These are phyloP conservation scores for Caenorhabditis elegans DNA, from an alignment of 1,140 invertebrate genomes.

Conservation along the genomic window DNA sequence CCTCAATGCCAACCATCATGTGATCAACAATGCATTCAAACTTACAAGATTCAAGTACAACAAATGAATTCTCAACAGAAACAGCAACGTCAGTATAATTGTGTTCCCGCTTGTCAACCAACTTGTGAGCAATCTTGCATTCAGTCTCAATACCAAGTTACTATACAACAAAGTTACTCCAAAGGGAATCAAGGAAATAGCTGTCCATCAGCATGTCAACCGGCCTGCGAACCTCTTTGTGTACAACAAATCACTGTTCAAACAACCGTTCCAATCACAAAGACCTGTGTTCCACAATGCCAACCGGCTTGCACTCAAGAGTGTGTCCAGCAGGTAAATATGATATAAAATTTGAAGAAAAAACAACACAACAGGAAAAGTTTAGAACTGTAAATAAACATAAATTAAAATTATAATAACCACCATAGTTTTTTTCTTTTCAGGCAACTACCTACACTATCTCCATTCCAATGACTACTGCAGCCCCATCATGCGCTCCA, in stretches of 20 bases:
- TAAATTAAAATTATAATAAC: too few relatives aligned
- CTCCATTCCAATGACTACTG: background rate
- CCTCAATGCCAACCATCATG: slow-evolving; percentile 24
- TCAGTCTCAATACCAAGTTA: background rate
- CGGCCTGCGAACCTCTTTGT: slow-evolving; percentile 25
- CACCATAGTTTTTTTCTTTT: too few relatives aligned
- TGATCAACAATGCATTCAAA: background rate
- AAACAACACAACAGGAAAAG: too few relatives aligned
- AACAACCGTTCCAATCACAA: background rate
- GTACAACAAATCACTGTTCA: slow-evolving; percentile 27
- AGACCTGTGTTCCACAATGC: slow-evolving; percentile 18
- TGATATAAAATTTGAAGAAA: too few relatives aligned
- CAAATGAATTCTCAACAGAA: background rate
- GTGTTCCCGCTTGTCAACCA: slow-evolving; percentile 32
- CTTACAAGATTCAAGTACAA: slow-evolving; percentile 14
- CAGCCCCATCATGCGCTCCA: slow-evolving; percentile 2
- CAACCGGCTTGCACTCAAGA: slow-evolving; percentile 22
- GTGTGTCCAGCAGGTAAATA: slow-evolving; percentile 24
- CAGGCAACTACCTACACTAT: slow-evolving; percentile 1
- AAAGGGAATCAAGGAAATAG: slow-evolving; percentile 30
- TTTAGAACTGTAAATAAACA: too few relatives aligned
- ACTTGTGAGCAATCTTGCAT: slow-evolving; percentile 24
- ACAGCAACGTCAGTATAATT: background rate
- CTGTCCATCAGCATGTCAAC: slow-evolving; percentile 30
- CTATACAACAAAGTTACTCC: background rate